Evolutionary conservation across 2,888 invertebrate genomes (phyloP), one percentile per base, ranked within the genome.

Genomic region (Habroteleia sp.): DNA sequence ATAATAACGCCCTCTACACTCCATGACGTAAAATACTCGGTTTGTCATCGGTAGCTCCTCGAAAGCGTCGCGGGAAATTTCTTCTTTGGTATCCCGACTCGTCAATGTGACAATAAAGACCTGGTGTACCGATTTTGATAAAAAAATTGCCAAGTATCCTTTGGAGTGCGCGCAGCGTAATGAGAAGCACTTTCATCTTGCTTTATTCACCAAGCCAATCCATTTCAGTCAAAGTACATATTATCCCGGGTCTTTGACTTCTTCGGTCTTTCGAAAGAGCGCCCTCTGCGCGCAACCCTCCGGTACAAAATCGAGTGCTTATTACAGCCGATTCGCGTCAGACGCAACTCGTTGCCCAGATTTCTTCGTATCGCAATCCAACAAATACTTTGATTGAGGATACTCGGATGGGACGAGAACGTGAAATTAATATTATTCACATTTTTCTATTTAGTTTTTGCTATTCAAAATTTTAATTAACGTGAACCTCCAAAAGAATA

Each of bases 281-380:
- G 29, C 66, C 35, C 52, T 33, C 33, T 23, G 41, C n/a, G 11
- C 46, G 39, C 29, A 25, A 35, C 50, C 68, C 52, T 50, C 23
- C 17, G 29, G 14, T 2, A 1, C 10, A 29, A 2, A 29, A 14
- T 66, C 58, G 74, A 63, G 56, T 54, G 80, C 77, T 80, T 79
- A 78, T 78, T 78, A 80, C 52, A 60, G 74, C 31, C 62, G 73
- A 74, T 79, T 72, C 74, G 56, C 60, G 58, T 65, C 71, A 62
- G 76, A 16, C 46, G 39, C 60, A 56, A 62, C 63, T 54, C 63
- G 62, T 29, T 35, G 75, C 74, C 54, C 73, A 48, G 27, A 16
- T 48, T 33, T 33, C 48, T 20, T 39, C 39, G 33, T 33, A 33
- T 33, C n/a, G 48, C 31, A 11, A 48, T 20, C 20, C 48, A 20